These are phyloP conservation scores for Sturnus vulgaris DNA, from an alignment of 2,113 vertebrate species.

Conservation along the genomic window DNA sequence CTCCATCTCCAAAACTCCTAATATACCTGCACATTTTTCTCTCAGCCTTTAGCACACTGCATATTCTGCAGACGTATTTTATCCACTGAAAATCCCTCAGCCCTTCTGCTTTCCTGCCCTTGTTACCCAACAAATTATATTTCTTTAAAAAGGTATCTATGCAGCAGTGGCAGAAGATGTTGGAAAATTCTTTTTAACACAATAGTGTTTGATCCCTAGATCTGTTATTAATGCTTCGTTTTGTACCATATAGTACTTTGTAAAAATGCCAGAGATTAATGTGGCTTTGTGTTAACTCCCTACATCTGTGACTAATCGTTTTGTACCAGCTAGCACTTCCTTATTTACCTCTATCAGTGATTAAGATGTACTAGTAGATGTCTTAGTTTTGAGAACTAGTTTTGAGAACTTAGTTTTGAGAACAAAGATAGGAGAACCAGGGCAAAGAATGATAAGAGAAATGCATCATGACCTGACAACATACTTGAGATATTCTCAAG, in stretches of 20 bases:
- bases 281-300: not conserved
- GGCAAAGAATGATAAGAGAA: not conserved
- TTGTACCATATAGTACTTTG: not conserved
- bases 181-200: not conserved
- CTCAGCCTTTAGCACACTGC: not conserved
- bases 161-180: not conserved
- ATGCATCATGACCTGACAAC: not conserved
- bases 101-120: not conserved
- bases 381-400: not conserved
- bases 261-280: not conserved
- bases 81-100: not conserved
- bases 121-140: not conserved
- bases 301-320: not conserved
- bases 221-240: not conserved
- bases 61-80: not conserved
- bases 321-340: not conserved
- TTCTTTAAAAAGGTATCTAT: not conserved
- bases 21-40: rapidly evolving
- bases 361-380: not conserved
- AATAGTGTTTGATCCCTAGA: not conserved
- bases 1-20: not conserved
- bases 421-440: not conserved
- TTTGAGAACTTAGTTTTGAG: not conserved
- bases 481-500: not conserved
- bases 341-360: not conserved